Percentiles rank a stretch among this genome's conserved stretches.
Evolutionary conservation across 2,113 vertebrate genomes (phyloP).

Genomic region (Manacus vitellinus): DNA sequence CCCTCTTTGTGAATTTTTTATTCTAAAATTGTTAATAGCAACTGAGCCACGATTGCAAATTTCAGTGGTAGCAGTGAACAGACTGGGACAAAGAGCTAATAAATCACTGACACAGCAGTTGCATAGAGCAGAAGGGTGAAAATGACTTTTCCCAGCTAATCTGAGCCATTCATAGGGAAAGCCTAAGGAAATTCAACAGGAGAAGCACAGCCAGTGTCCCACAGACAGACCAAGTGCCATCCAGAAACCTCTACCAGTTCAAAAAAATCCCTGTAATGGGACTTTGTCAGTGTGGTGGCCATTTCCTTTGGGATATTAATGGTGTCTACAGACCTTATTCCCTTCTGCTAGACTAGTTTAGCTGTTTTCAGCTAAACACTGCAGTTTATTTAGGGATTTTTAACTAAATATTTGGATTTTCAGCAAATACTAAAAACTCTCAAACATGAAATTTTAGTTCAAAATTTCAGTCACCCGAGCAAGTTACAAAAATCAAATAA

Average conservation of each 20-base stretch:
- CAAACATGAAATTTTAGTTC: neutral
- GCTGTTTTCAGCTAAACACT: neutral
- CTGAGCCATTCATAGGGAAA: neutral
- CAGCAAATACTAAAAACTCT: neutral
- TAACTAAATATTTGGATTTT: neutral
- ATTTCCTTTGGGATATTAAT: neutral
- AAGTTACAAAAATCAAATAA: neutral
- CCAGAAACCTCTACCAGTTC: neutral
- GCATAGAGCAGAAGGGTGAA: neutral
- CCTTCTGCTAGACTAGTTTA: neutral
- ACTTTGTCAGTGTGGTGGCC: neutral
- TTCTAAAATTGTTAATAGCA: neutral
- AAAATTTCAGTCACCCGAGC: neutral
- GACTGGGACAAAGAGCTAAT: neutral
- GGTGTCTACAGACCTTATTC: neutral
- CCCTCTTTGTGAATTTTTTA: neutral
- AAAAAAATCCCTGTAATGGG: neutral
- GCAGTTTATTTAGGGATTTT: neutral
- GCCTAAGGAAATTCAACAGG: neutral
- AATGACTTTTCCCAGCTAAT: neutral
- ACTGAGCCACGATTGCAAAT: accelerated
- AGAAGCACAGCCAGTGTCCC: neutral
- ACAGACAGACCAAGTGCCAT: neutral
- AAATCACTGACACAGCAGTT: neutral
- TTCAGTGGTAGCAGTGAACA: neutral